A percentile compares a stretch with the other conserved stretches of the same genome.
Evolutionary conservation across 2,113 vertebrate species (phyloP).

Genomic region (Myiozetetes cayanensis): DNA sequence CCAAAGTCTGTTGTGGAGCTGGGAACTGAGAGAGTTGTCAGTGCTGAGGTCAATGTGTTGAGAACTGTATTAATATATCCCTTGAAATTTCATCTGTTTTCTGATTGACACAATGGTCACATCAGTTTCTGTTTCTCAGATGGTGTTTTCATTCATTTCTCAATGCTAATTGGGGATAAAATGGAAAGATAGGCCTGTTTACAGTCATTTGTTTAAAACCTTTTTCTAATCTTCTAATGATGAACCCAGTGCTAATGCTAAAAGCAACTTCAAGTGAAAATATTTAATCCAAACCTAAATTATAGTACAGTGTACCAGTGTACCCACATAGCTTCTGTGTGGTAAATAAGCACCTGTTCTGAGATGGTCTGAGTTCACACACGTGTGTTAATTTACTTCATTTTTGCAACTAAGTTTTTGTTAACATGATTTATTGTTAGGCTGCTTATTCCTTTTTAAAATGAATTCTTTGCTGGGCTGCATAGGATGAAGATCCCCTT

Average conservation of each 20-base stretch:
- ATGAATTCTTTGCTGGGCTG: not conserved
- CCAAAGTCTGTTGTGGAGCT: not conserved
- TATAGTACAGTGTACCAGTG: not conserved
- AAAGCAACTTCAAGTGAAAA: not conserved
- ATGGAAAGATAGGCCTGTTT: not conserved
- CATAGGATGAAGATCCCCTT: not conserved
- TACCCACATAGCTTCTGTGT: not conserved
- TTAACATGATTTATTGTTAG: not conserved
- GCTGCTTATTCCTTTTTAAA: not conserved
- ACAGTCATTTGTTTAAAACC: not conserved
- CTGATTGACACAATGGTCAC: not conserved
- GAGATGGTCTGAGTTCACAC: not conserved
- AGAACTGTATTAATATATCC: not conserved
- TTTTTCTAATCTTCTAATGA: not conserved
- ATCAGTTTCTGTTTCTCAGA: not conserved
- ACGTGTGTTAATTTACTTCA: not conserved
- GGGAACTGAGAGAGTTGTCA: not conserved
- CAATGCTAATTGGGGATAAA: not conserved
- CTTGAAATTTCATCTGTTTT: not conserved
- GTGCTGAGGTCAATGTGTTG: rapidly evolving
- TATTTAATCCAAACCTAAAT: not conserved
- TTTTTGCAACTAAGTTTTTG: not conserved
- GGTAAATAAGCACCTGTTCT: not conserved
- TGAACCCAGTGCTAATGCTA: not conserved
- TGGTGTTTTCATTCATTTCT: not conserved